phyloP scores from a whole-genome alignment of 2,113 vertebrate species.

The Okapia johnstoni region DNA sequence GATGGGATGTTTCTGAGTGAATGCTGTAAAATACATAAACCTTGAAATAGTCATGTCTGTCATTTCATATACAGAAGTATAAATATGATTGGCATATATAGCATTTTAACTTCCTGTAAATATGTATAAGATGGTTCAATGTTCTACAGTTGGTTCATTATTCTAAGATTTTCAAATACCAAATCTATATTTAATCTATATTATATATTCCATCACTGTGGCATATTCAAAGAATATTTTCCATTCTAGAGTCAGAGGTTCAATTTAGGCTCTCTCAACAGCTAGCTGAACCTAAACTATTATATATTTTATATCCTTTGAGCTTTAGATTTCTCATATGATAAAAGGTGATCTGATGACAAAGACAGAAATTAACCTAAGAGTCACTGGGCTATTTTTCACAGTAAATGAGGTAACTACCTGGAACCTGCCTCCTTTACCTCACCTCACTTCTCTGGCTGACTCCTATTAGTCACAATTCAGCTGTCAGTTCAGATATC shows the following conservation, averaged over 20 bases:
- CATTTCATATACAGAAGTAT: neutral
- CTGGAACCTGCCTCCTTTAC: neutral
- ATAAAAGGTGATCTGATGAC: neutral
- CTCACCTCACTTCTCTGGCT: neutral
- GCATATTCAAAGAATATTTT: neutral
- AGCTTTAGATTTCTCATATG: neutral
- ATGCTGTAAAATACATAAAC: neutral
- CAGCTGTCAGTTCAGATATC: neutral
- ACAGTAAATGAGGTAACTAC: neutral
- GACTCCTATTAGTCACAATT: neutral
- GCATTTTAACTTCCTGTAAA: neutral
- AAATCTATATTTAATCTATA: neutral
- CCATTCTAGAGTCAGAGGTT: neutral
- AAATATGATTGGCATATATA: neutral
- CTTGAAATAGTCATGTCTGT: neutral
- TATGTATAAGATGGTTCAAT: neutral
- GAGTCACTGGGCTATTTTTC: neutral
- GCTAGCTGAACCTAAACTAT: neutral
- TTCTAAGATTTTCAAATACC: neutral
- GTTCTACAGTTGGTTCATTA: neutral
- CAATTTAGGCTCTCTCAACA: neutral
- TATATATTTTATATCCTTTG: neutral
- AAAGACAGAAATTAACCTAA: neutral
- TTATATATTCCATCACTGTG: neutral
- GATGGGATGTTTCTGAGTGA: neutral